Conservation (phyloP, 2,797 vertebrate species). For the Phylloscopus collybita region DNA sequence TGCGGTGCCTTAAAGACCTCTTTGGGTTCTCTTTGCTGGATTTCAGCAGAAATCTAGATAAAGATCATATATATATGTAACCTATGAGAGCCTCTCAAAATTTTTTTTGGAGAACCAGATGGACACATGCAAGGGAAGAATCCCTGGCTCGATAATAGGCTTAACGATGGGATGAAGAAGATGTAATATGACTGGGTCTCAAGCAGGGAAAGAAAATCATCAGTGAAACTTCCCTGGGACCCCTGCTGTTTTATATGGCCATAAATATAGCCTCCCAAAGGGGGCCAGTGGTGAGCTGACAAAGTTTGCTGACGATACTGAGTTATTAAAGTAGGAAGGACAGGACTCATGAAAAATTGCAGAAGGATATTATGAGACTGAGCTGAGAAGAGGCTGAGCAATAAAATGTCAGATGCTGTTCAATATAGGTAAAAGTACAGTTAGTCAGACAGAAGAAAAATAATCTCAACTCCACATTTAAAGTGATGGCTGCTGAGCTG, state of each 20-base stretch:
- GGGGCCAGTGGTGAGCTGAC: background rate
- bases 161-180: background rate
- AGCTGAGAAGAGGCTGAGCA: background rate
- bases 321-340: constrained; percentile 51
- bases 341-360: constrained; percentile 39
- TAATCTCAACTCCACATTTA: background rate
- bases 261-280: constrained; percentile 36
- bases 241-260: constrained; percentile 3
- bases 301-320: background rate
- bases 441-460: constrained; percentile 39
- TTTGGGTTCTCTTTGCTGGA: background rate
- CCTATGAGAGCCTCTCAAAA: background rate
- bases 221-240: background rate
- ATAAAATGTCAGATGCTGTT: constrained; percentile 40
- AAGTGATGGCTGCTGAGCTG: background rate
- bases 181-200: background rate
- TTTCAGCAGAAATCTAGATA: background rate
- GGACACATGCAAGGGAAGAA: background rate
- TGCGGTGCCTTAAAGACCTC: background rate
- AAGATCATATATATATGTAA: background rate
- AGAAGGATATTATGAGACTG: constrained; percentile 21
- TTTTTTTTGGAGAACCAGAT: background rate
- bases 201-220: constrained; percentile 11
- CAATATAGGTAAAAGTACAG: constrained; percentile 15
- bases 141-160: background rate